Evolutionary conservation across 2,888 invertebrate genomes (phyloP).

Genomic region (Ceraclea dissimilis): DNA sequence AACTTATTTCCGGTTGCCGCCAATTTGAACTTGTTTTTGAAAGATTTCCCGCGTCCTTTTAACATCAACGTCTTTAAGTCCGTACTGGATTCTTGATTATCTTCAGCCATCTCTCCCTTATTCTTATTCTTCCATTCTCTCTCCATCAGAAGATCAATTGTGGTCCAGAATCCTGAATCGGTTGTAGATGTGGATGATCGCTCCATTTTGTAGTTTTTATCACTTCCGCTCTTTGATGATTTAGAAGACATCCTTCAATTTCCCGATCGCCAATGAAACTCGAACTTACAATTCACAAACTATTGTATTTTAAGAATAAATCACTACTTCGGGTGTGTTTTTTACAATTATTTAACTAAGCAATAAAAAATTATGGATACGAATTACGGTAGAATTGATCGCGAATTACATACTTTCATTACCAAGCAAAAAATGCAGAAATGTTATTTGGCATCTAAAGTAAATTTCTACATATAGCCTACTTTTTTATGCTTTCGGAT

Average conservation of each 20-base stretch:
- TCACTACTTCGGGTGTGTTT: too few relatives aligned
- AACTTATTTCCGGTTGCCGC: not conserved
- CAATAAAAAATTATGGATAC: too few relatives aligned
- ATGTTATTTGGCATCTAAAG: too few relatives aligned
- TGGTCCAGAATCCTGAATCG: slow-evolving; percentile 52
- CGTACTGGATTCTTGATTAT: not conserved
- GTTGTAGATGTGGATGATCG: slow-evolving; percentile 35
- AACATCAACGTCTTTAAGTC: not conserved
- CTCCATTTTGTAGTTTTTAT: slow-evolving; percentile 2
- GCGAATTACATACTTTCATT: too few relatives aligned
- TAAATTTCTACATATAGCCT: too few relatives aligned
- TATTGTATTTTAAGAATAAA: too few relatives aligned
- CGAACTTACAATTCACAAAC: too few relatives aligned
- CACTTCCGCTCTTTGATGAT: not conserved
- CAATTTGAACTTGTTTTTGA: not conserved
- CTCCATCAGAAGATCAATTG: slow-evolving; percentile 53
- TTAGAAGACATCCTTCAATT: not conserved
- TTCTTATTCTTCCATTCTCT: slow-evolving; percentile 44
- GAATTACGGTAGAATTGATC: too few relatives aligned
- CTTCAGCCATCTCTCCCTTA: slow-evolving; percentile 34
- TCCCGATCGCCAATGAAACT: too few relatives aligned
- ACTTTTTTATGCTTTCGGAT: too few relatives aligned
- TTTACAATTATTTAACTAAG: too few relatives aligned
- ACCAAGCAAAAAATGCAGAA: too few relatives aligned
- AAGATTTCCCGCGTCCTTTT: not conserved